A percentile compares a stretch with the other conserved stretches of the same genome.
Evolutionary conservation across 2,888 invertebrate species (phyloP).

Genomic region (Uloborus plumipes): DNA sequence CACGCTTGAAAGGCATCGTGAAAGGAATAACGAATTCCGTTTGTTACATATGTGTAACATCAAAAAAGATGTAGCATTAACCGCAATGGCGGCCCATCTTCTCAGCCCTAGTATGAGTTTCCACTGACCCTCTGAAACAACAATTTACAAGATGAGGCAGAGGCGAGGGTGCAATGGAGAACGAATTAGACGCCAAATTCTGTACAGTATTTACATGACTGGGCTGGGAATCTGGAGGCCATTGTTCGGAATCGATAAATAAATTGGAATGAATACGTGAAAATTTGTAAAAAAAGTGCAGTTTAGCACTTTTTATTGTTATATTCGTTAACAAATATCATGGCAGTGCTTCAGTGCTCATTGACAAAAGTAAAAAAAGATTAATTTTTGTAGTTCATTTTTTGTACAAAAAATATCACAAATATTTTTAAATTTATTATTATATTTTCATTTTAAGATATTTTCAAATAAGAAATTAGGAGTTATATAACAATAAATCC

Average conservation of each 20-base stretch:
- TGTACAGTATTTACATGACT: slow-evolving; percentile 63
- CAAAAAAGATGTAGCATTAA: background rate
- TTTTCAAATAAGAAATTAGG: no score
- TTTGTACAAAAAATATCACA: background rate
- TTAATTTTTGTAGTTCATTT: background rate
- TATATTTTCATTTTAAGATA: no score
- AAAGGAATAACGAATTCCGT: slow-evolving; percentile 21
- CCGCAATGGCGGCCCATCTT: slow-evolving; percentile 17
- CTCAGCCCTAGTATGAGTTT: slow-evolving; percentile 23
- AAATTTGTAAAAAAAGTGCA: no score
- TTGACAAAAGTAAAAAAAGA: slow-evolving; percentile 9
- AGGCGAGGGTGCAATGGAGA: slow-evolving; percentile 36
- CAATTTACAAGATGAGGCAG: slow-evolving; percentile 64
- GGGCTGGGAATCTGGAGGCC: background rate
- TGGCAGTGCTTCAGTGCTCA: no score
- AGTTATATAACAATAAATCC: no score
- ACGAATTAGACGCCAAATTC: slow-evolving; percentile 60
- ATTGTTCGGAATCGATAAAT: no score
- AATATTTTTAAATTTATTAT: slow-evolving; percentile 1
- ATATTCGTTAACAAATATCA: no score
- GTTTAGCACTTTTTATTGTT: no score
- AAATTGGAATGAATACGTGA: no score
- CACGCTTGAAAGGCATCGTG: background rate
- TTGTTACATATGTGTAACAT: slow-evolving; percentile 7
- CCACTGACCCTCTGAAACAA: slow-evolving; percentile 55